A percentile compares a stretch with the other conserved stretches of the same genome.
Conservation (phyloP, 2,888 invertebrate species). For the Pyralis farinalis region DNA sequence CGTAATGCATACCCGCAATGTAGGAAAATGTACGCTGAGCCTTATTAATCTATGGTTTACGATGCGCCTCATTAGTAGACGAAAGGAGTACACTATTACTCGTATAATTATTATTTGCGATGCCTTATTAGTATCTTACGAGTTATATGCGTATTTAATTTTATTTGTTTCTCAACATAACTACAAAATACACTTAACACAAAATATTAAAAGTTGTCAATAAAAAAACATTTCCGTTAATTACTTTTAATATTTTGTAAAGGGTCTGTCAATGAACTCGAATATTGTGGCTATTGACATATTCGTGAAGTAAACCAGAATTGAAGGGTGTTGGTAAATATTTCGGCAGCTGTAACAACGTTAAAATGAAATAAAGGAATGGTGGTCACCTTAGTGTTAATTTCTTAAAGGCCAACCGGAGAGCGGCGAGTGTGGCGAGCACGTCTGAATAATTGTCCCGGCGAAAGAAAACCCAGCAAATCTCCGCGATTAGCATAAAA, state of each 20-base stretch:
- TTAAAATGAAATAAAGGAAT: neutral
- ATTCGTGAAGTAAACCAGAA: no score
- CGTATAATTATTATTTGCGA: no score
- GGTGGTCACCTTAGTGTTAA: slow-evolving; percentile 39
- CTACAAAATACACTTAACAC: no score
- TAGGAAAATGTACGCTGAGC: neutral
- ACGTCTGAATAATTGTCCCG: slow-evolving; percentile 65
- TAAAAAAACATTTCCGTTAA: no score
- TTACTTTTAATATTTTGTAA: no score
- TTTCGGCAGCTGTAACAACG: no score
- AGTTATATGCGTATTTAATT: neutral
- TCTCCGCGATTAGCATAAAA: slow-evolving; percentile 77
- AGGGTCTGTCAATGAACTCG: no score
- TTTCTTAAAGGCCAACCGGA: slow-evolving; percentile 52
- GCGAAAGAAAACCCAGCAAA: slow-evolving; percentile 72
- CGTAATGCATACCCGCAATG: neutral
- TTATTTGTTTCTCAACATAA: no score
- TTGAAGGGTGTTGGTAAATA: no score
- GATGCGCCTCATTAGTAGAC: neutral
- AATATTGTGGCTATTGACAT: no score
- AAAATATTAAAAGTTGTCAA: no score
- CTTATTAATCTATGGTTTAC: neutral
- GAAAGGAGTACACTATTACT: neutral
- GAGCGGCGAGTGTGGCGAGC: slow-evolving; percentile 30
- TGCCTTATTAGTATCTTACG: no score